Conservation (phyloP, 2,797 vertebrate species). For the Onychomys arenicola region DNA sequence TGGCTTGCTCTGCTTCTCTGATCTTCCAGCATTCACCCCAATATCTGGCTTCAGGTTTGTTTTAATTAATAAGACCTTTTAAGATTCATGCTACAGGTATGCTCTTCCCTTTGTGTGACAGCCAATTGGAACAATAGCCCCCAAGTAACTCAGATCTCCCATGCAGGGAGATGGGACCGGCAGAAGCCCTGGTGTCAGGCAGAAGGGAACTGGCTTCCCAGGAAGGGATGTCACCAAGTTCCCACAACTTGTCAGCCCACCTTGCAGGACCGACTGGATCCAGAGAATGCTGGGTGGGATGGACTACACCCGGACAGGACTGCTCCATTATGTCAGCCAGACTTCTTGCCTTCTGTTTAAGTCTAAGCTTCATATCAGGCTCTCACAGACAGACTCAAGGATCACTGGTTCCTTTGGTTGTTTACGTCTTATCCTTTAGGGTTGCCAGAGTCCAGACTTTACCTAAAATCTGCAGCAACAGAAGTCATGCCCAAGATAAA, state of each 20-base stretch:
- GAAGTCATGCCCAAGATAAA: not conserved
- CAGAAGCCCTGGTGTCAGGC: not conserved
- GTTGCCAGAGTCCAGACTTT: not conserved
- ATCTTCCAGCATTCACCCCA: too few relatives aligned
- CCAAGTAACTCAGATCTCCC: not conserved
- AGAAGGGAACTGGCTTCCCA: not conserved
- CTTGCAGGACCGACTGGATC: not conserved
- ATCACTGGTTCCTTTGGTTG: not conserved
- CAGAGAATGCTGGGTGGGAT: not conserved
- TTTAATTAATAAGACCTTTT: too few relatives aligned
- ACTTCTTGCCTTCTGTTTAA: not conserved
- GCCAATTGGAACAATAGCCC: not conserved
- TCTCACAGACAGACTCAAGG: not conserved
- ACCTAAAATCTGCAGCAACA: not conserved
- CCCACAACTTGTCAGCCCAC: not conserved
- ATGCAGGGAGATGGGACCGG: too few relatives aligned
- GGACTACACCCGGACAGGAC: not conserved
- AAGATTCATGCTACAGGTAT: too few relatives aligned
- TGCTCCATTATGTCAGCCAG: too few relatives aligned
- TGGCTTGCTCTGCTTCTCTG: too few relatives aligned
- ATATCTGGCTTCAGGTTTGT: too few relatives aligned
- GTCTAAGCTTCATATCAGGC: not conserved
- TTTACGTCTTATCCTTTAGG: not conserved
- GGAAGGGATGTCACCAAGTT: not conserved
- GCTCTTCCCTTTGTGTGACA: not conserved